Percentiles rank a stretch among this genome's conserved stretches.
These are phyloP conservation scores for Drosophila ficusphila DNA, from an alignment of 1,140 invertebrate genomes.

Conservation along the genomic window DNA sequence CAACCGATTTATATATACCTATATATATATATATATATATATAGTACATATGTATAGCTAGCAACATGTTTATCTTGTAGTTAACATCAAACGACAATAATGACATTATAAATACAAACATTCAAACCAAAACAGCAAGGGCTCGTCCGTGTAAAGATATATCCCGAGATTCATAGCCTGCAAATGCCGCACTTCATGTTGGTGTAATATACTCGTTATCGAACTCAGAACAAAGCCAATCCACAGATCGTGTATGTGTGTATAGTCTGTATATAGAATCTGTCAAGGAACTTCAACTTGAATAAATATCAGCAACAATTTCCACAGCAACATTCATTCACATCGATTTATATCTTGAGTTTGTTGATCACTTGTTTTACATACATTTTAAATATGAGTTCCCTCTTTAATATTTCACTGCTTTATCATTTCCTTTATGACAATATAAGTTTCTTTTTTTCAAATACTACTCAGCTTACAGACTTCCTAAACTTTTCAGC, in stretches of 20 bases:
- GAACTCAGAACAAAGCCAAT: slow-evolving; percentile 1
- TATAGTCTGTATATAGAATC: slow-evolving; percentile 41
- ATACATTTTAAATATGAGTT: slow-evolving; percentile 2
- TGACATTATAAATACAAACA: slow-evolving; percentile 50
- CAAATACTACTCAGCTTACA: slow-evolving; percentile 21
- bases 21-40: slow-evolving; percentile 61
- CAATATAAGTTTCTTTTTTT: not conserved
- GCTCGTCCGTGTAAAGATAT: slow-evolving; percentile 50
- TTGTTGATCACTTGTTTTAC: slow-evolving; percentile 19
- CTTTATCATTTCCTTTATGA: not conserved
- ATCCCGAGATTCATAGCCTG: slow-evolving; percentile 19
- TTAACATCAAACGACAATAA: slow-evolving; percentile 53
- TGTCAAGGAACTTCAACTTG: slow-evolving; percentile 19
- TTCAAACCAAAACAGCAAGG: slow-evolving; percentile 12
- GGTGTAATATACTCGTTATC: slow-evolving; percentile 18
- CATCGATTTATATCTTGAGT: slow-evolving; percentile 15
- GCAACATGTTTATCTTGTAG: slow-evolving; percentile 78
- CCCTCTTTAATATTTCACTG: not conserved
- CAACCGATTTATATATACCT: slow-evolving; percentile 42
- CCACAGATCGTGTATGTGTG: slow-evolving; percentile 16
- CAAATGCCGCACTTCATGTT: slow-evolving; percentile 34
- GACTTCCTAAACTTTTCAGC: slow-evolving; percentile 11
- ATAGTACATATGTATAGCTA: slow-evolving; percentile 79
- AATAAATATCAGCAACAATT: slow-evolving; percentile 40
- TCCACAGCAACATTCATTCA: slow-evolving; percentile 56